Percentiles rank a stretch among this genome's conserved stretches.
Evolutionary conservation across 2,888 invertebrate species (phyloP).

Genomic region (Dioctria rufipes): DNA sequence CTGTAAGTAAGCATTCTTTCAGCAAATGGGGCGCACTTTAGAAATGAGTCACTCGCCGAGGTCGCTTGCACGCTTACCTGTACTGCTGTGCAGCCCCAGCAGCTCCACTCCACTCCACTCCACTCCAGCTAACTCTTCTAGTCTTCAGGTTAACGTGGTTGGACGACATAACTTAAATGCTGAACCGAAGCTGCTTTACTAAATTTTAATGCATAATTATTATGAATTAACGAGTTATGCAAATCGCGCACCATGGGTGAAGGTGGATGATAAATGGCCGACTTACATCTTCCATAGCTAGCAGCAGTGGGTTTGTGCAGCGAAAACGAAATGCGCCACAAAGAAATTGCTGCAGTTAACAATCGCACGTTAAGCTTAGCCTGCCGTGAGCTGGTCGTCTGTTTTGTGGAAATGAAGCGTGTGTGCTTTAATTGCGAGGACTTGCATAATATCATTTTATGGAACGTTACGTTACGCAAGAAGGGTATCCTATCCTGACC

Average conservation of each 20-base stretch:
- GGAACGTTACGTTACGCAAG: too few species aligned
- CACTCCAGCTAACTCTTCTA: not conserved
- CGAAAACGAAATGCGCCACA: not conserved
- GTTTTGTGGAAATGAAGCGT: too few species aligned
- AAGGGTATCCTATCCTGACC: too few species aligned
- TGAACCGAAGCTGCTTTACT: not conserved
- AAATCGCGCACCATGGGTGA: conserved; percentile 2
- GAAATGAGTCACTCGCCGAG: not conserved
- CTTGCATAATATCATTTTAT: too few species aligned
- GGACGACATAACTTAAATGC: not conserved
- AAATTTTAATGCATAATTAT: not conserved
- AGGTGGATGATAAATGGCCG: conserved; percentile 33
- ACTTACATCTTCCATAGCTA: conserved; percentile 11
- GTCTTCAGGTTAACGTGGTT: not conserved
- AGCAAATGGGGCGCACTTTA: conserved; percentile 6
- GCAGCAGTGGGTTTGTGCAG: conserved; percentile 5
- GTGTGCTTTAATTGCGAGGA: too few species aligned
- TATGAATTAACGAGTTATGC: conserved; percentile 4
- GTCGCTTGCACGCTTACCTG: not conserved
- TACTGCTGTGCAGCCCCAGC: too few species aligned
- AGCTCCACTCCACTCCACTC: too few species aligned
- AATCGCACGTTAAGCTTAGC: too few species aligned
- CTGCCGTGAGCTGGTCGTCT: too few species aligned
- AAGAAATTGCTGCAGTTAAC: too few species aligned
- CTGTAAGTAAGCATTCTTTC: not conserved